Evolutionary conservation across 1,140 invertebrate genomes (phyloP).

Genomic region (Papilio machaon): DNA sequence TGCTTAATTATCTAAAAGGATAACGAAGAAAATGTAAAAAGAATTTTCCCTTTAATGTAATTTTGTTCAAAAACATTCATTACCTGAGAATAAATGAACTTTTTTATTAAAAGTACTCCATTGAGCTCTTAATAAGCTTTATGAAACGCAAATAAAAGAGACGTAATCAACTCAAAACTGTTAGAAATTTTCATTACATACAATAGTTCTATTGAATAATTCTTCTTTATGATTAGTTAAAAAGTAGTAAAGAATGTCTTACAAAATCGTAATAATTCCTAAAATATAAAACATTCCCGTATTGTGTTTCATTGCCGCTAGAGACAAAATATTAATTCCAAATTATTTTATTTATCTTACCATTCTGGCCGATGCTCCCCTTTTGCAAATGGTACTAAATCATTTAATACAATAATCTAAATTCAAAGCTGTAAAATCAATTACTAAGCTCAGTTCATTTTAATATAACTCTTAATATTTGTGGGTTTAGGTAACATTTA

Average conservation of each 20-base stretch:
- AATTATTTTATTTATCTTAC: not conserved
- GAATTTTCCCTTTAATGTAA: conserved; percentile 4
- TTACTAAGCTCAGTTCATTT: not conserved
- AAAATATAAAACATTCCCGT: no score
- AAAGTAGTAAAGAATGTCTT: no score
- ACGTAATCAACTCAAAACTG: not conserved
- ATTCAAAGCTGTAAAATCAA: conserved; percentile 32
- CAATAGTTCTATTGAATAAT: no score
- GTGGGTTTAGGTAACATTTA: not conserved
- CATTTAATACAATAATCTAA: conserved; percentile 31
- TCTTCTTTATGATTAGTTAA: not conserved
- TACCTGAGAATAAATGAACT: not conserved
- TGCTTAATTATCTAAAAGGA: not conserved
- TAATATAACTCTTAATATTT: conserved; percentile 22
- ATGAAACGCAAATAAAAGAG: not conserved
- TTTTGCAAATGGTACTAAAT: not conserved
- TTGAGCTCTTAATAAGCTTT: not conserved
- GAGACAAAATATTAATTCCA: not conserved
- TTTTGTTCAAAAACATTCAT: conserved; percentile 9
- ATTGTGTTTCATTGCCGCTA: no score
- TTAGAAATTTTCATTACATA: not conserved
- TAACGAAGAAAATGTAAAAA: conserved; percentile 7
- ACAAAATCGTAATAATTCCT: no score
- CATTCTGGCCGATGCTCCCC: not conserved
- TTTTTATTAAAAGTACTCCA: not conserved